A percentile compares a stretch with the other conserved stretches of the same genome.
phyloP scores from a whole-genome alignment of 1,140 invertebrate species.

The Drosophila suzukii region DNA sequence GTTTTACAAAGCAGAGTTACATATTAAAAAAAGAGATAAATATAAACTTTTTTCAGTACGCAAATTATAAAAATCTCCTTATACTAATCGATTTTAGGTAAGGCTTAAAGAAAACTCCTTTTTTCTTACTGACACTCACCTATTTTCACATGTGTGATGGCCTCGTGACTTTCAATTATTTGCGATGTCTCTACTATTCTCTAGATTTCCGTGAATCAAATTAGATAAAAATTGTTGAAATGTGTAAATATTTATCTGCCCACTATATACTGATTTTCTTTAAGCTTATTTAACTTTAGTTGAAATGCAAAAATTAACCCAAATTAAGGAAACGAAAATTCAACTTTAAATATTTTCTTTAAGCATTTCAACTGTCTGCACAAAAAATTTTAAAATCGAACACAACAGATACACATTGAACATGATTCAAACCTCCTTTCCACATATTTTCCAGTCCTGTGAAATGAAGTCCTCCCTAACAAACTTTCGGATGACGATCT shows the following conservation, averaged over 20 bases:
- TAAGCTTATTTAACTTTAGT: slow-evolving; percentile 18
- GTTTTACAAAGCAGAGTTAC: slow-evolving; percentile 62
- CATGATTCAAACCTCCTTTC: slow-evolving; percentile 83
- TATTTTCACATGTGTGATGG: slow-evolving; percentile 83
- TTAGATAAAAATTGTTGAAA: slow-evolving; percentile 56
- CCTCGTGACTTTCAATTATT: slow-evolving; percentile 82
- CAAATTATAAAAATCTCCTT: slow-evolving; percentile 19
- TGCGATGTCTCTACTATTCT: slow-evolving; percentile 84
- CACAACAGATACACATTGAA: slow-evolving; percentile 52
- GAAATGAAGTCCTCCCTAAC: slow-evolving; percentile 92
- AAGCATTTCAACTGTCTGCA: slow-evolving; percentile 58
- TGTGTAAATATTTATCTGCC: slow-evolving; percentile 39
- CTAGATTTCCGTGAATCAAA: slow-evolving; percentile 67
- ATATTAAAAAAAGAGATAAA: slow-evolving; percentile 68
- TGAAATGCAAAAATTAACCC: slow-evolving; percentile 46
- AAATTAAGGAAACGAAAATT: background rate
- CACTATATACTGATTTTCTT: background rate
- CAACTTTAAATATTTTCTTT: slow-evolving; percentile 16
- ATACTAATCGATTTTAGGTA: slow-evolving; percentile 1
- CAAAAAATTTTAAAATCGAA: slow-evolving; percentile 20
- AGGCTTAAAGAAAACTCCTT: background rate
- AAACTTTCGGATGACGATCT: slow-evolving; percentile 92
- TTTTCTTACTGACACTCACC: slow-evolving; percentile 57
- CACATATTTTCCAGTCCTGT: slow-evolving; percentile 89
- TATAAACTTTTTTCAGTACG: slow-evolving; percentile 58